Evolutionary conservation across 2,113 vertebrate species (phyloP).

Genomic region (Dunckerocampus dactyliophorus): DNA sequence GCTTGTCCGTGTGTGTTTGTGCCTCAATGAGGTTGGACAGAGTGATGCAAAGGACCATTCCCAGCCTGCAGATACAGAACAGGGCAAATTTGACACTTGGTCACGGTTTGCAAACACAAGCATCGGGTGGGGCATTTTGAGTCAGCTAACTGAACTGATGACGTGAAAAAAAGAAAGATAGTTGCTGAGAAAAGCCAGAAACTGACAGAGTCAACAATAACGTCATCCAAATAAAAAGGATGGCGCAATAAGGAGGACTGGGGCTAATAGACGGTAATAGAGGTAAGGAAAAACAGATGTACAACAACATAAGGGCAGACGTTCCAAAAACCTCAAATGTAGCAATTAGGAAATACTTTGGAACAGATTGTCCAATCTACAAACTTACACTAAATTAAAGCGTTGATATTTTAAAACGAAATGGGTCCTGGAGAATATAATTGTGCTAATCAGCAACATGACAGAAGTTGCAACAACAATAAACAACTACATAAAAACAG

Average conservation of each 20-base stretch:
- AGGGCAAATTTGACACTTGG: conserved; percentile 69
- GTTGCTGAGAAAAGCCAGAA: neutral
- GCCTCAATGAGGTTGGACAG: conserved; percentile 31
- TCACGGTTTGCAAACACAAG: conserved; percentile 83
- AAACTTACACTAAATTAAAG: neutral
- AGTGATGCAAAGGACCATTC: conserved; percentile 51
- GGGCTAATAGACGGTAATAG: neutral
- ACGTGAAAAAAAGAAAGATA: conserved; percentile 10
- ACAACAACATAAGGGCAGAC: conserved; percentile 1
- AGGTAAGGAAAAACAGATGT: conserved; percentile 11
- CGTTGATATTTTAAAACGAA: conserved; percentile 2
- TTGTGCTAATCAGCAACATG: neutral
- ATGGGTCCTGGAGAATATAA: neutral
- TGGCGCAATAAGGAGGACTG: neutral
- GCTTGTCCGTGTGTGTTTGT: neutral
- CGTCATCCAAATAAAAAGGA: neutral
- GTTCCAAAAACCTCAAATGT: conserved; percentile 13
- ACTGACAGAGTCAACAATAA: neutral
- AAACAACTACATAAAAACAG: neutral
- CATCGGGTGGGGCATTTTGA: conserved; percentile 22
- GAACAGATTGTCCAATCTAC: conserved; percentile 1
- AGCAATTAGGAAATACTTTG: neutral
- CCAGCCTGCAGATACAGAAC: conserved; percentile 60
- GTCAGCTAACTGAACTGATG: conserved; percentile 36
- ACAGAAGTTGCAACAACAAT: neutral